Conservation (phyloP, 2,888 invertebrate species). For the Lasioglossum villosulum region DNA sequence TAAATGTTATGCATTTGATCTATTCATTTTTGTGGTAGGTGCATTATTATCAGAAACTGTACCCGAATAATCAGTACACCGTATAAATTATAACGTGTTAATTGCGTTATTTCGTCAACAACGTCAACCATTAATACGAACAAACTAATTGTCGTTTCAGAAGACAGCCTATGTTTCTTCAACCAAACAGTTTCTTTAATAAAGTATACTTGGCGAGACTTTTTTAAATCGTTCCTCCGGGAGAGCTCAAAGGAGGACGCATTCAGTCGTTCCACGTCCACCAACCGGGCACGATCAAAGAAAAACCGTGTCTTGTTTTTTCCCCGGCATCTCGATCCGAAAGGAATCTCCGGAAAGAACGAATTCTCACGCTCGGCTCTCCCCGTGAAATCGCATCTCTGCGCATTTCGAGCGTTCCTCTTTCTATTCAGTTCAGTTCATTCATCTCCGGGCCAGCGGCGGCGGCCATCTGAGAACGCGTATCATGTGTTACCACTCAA, state of each 20-base stretch:
- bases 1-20: too few relatives aligned
- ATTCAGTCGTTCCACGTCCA: neutral
- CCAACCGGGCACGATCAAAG: slow-evolving; percentile 11
- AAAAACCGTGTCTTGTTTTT: slow-evolving; percentile 26
- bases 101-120: too few relatives aligned
- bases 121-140: neutral
- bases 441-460: slow-evolving; percentile 58
- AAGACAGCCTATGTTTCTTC: neutral
- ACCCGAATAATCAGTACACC: too few relatives aligned
- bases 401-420: slow-evolving; percentile 39
- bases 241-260: neutral
- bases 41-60: too few relatives aligned
- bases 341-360: slow-evolving; percentile 30
- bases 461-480: slow-evolving; percentile 40
- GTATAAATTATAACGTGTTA: too few relatives aligned
- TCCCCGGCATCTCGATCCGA: neutral
- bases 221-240: neutral
- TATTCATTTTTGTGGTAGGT: too few relatives aligned
- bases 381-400: slow-evolving; percentile 44
- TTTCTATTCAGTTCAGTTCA: slow-evolving; percentile 55
- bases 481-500: slow-evolving; percentile 43
- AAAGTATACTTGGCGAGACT: neutral
- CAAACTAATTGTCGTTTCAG: neutral
- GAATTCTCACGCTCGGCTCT: slow-evolving; percentile 44
- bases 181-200: neutral